Percentiles rank a stretch among this genome's conserved stretches.
phyloP scores from a whole-genome alignment of 2,888 invertebrate genomes.

The Troilus luridus region DNA sequence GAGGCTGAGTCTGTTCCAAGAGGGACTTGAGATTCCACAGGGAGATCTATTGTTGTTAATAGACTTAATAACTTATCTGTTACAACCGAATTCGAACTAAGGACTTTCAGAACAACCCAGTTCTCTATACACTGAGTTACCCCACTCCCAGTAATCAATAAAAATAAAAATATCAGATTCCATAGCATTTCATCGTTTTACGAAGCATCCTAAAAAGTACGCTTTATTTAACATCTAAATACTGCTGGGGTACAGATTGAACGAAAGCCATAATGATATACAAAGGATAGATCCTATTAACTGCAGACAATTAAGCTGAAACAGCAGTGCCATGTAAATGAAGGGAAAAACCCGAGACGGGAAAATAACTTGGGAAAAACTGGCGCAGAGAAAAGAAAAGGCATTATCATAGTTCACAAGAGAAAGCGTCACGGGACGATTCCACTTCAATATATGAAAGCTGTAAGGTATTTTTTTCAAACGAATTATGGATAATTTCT shows the following conservation, averaged over 20 bases:
- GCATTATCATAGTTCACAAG: not conserved
- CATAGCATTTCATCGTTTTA: not conserved
- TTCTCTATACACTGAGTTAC: too few relatives aligned
- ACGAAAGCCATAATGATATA: slow-evolving; percentile 6
- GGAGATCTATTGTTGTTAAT: too few relatives aligned
- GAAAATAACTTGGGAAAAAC: not conserved
- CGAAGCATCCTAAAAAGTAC: not conserved
- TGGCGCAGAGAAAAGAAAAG: not conserved
- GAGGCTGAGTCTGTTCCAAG: too few relatives aligned
- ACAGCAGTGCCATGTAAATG: slow-evolving; percentile 16
- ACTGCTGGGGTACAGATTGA: not conserved
- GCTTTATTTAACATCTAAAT: not conserved
- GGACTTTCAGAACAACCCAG: too few relatives aligned
- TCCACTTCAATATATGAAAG: not conserved
- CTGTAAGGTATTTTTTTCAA: too few relatives aligned
- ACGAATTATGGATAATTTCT: too few relatives aligned
- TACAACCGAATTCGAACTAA: too few relatives aligned
- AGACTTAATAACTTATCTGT: too few relatives aligned
- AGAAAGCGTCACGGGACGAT: not conserved
- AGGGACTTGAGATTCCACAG: too few relatives aligned
- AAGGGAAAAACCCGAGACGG: not conserved
- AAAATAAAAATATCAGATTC: too few relatives aligned
- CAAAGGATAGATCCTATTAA: not conserved
- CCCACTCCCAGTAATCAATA: too few relatives aligned
- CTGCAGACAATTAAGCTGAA: slow-evolving; percentile 13